A percentile compares a stretch with the other conserved stretches of the same genome.
Evolutionary conservation across 2,113 vertebrate genomes (phyloP).

Genomic region (Ameiurus melas): DNA sequence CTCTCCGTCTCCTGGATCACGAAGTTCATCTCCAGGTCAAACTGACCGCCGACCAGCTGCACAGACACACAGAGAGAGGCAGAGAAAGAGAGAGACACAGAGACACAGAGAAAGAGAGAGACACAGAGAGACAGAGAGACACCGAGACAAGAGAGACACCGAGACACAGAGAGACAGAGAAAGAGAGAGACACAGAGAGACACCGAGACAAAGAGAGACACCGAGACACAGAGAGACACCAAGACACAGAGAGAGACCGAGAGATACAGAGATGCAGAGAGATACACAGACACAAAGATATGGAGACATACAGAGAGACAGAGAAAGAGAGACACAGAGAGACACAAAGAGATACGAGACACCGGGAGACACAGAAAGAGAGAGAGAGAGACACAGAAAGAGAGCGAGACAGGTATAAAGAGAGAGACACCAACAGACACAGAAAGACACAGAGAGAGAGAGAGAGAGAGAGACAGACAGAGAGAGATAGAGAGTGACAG

Average conservation of each 20-base stretch:
- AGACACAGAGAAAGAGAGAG: not conserved
- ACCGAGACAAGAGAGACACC: not conserved
- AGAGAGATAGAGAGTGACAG: not conserved
- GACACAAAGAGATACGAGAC: not conserved
- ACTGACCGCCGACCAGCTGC: slow-evolving; percentile 93
- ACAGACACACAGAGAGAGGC: not conserved
- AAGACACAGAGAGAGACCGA: not conserved
- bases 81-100: not conserved
- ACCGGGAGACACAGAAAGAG: not conserved
- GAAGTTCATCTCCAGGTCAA: slow-evolving; percentile 99
- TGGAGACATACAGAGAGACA: not conserved
- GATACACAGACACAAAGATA: not conserved
- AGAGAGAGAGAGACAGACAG: not conserved
- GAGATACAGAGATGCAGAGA: not conserved
- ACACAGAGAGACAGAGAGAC: not conserved
- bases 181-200: not conserved
- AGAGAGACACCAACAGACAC: not conserved
- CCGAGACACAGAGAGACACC: not conserved
- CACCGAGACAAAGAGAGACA: not conserved
- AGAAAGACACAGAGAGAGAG: not conserved
- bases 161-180: not conserved
- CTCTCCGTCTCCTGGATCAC: slow-evolving; percentile 95
- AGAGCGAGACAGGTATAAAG: no score
- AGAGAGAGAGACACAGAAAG: not conserved
- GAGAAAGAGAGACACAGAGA: not conserved